Evolutionary conservation across 2,797 vertebrate genomes (phyloP).

Genomic region (Enteromius viviparus): DNA sequence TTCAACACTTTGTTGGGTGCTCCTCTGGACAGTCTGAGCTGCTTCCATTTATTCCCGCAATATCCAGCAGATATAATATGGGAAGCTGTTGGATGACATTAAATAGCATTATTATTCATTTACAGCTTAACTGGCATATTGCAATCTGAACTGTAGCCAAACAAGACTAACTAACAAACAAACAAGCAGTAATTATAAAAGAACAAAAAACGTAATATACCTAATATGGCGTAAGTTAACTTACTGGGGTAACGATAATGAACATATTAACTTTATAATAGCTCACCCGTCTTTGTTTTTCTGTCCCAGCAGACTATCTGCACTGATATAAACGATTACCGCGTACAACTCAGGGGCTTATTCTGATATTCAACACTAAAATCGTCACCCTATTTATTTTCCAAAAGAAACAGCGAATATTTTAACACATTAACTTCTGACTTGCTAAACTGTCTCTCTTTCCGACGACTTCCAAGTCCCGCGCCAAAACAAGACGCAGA

Average conservation of each 20-base stretch:
- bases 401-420: background rate
- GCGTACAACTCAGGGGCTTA: background rate
- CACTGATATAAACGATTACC: background rate
- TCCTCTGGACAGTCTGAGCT: background rate
- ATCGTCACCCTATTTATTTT: background rate
- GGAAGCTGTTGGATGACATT: background rate
- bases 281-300: background rate
- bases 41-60: slow-evolving; percentile 40
- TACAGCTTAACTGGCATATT: background rate
- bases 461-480: slow-evolving; percentile 14
- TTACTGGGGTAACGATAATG: background rate
- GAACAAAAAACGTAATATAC: background rate
- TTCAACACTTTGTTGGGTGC: slow-evolving; percentile 19
- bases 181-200: background rate
- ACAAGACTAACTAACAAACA: background rate
- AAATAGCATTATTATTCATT: background rate
- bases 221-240: background rate
- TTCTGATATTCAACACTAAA: background rate
- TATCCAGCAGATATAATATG: background rate
- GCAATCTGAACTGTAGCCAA: background rate
- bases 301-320: background rate
- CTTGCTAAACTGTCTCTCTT: background rate
- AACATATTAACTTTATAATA: background rate
- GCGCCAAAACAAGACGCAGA: slow-evolving; percentile 46
- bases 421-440: background rate